phyloP scores from a whole-genome alignment of 2,888 invertebrate genomes.

The Phragmatobia fuliginosa region DNA sequence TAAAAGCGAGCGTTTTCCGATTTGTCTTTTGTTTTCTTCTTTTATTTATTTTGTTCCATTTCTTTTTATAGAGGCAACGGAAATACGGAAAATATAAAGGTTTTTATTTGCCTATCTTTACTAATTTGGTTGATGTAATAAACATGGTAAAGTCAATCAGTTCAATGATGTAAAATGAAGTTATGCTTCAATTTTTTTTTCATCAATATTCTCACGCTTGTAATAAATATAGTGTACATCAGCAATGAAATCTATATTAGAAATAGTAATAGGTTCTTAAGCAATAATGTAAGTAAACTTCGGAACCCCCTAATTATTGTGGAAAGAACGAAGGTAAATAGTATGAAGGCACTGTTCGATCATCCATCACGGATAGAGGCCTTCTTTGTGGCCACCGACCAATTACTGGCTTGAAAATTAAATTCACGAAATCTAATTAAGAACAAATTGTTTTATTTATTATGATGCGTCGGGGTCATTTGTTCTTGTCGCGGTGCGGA shows the following conservation, averaged over 20 bases:
- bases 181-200: background rate
- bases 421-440: constrained; percentile 87
- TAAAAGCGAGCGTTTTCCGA: constrained; percentile 77
- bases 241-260: constrained; percentile 80
- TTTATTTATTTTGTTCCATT: constrained; percentile 65
- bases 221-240: constrained; percentile 62
- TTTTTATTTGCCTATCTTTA: constrained; percentile 29
- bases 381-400: constrained; percentile 85
- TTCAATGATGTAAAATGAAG: background rate
- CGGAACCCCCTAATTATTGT: constrained; percentile 82
- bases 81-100: constrained; percentile 30
- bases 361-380: constrained; percentile 85
- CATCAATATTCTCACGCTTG: constrained; percentile 55
- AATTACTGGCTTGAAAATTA: constrained; percentile 87
- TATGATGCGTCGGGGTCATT: constrained; percentile 86
- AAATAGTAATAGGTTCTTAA: constrained; percentile 80
- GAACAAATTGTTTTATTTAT: constrained; percentile 87
- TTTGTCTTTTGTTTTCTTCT: constrained; percentile 76
- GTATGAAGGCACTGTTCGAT: constrained; percentile 81
- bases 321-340: constrained; percentile 80
- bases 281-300: constrained; percentile 84
- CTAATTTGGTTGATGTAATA: constrained; percentile 28
- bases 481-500: constrained; percentile 77
- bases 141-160: constrained; percentile 7
- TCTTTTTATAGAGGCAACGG: constrained; percentile 58